These are phyloP conservation scores for Drosophila paucipuncta DNA, from an alignment of 2,888 invertebrate genomes.

Conservation along the genomic window DNA sequence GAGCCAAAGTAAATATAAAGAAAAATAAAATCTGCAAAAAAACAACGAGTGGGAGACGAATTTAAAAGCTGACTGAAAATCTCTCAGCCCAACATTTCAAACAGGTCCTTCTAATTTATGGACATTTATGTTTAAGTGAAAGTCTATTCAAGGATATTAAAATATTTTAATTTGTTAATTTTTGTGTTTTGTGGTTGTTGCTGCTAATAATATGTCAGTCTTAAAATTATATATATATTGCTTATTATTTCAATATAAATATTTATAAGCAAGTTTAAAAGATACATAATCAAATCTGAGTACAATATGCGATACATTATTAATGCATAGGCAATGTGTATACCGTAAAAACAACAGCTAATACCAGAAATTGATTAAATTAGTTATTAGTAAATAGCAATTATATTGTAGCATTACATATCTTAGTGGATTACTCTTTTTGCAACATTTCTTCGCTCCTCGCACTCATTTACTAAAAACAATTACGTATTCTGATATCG, in stretches of 20 bases:
- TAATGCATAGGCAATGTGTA: slow-evolving; percentile 27
- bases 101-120: background rate
- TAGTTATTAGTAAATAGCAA: slow-evolving; percentile 11
- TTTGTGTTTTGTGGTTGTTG: background rate
- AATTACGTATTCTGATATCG: slow-evolving; percentile 18
- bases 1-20: slow-evolving; percentile 11
- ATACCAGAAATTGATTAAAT: slow-evolving; percentile 6
- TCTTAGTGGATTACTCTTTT: slow-evolving; percentile 24
- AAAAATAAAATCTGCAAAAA: slow-evolving; percentile 18
- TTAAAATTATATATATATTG: background rate
- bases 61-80: background rate
- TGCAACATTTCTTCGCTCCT: background rate
- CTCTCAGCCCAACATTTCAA: background rate
- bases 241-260: background rate
- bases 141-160: background rate
- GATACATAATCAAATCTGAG: background rate
- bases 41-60: background rate
- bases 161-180: background rate
- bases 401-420: slow-evolving; percentile 12
- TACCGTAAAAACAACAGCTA: background rate
- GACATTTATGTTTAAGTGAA: background rate
- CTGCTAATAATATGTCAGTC: background rate
- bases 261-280: background rate
- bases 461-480: slow-evolving; percentile 6
- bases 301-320: background rate